These are phyloP conservation scores for Petroica traversi DNA, from an alignment of 2,113 vertebrate species.

Conservation along the genomic window DNA sequence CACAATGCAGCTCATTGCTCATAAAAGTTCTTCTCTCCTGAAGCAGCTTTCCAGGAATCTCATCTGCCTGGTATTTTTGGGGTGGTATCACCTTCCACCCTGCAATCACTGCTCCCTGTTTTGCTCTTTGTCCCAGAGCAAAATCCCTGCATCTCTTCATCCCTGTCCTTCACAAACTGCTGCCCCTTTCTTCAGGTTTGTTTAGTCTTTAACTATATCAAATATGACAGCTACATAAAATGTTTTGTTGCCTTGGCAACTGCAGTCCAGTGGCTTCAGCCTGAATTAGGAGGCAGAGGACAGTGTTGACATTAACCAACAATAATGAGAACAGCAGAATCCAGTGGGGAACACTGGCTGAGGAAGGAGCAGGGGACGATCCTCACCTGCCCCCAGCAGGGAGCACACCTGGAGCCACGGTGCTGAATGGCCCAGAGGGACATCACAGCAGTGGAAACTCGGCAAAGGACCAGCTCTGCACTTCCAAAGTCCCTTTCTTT, in stretches of 20 bases:
- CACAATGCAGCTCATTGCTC: background rate
- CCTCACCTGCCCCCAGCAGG: background rate
- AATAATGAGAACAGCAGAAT: background rate
- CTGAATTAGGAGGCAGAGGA: background rate
- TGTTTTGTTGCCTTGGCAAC: constrained; percentile 56
- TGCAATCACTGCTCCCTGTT: background rate
- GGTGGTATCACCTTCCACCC: background rate
- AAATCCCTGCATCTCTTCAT: background rate
- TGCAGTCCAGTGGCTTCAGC: background rate
- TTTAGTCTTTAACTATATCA: background rate
- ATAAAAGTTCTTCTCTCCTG: background rate
- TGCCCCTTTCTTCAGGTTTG: background rate
- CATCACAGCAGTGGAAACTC: background rate
- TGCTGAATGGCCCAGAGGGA: background rate
- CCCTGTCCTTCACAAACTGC: background rate
- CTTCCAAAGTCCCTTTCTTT: background rate
- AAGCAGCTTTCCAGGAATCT: background rate
- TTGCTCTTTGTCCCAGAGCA: background rate
- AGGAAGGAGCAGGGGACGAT: fast-evolving
- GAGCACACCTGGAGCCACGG: background rate
- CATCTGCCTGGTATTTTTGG: background rate
- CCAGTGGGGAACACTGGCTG: background rate
- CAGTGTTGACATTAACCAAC: constrained; percentile 6
- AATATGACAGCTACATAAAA: background rate
- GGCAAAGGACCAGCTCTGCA: background rate